These are phyloP conservation scores for Koerneria pararmatus DNA, from an alignment of 2,888 invertebrate genomes.

Conservation along the genomic window DNA sequence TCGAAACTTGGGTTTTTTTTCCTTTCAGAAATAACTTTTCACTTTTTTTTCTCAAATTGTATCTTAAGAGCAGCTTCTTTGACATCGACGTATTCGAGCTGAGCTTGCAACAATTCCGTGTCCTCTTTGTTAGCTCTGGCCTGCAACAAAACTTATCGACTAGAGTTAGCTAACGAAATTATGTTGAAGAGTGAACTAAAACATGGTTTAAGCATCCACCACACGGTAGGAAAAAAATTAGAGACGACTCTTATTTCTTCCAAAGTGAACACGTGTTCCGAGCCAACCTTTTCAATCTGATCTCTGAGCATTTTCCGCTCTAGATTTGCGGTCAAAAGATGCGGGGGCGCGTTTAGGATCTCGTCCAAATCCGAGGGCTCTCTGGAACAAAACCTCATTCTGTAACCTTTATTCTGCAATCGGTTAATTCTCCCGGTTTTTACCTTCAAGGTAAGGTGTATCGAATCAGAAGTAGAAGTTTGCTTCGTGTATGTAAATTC, in stretches of 20 bases:
- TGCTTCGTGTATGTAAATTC: too few relatives aligned
- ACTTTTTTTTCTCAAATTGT: slow-evolving; percentile 41
- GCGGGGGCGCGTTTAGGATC: slow-evolving; percentile 46
- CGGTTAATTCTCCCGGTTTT: too few relatives aligned
- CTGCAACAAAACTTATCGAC: slow-evolving; percentile 20
- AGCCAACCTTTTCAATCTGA: slow-evolving; percentile 36
- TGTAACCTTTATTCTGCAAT: too few relatives aligned
- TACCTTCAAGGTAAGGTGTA: too few relatives aligned
- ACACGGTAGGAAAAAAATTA: too few relatives aligned
- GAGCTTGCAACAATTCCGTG: slow-evolving; percentile 45
- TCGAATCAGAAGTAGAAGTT: too few relatives aligned
- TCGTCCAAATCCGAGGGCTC: slow-evolving; percentile 51
- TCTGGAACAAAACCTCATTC: slow-evolving; percentile 32
- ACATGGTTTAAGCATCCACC: too few relatives aligned
- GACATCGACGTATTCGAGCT: slow-evolving; percentile 53
- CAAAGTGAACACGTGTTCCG: neutral
- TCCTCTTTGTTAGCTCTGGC: slow-evolving; percentile 43
- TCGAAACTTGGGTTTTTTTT: slow-evolving; percentile 17
- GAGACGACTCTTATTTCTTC: too few relatives aligned
- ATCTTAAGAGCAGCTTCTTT: slow-evolving; percentile 49
- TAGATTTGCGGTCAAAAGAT: slow-evolving; percentile 45
- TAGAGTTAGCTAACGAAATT: neutral
- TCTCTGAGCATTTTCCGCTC: slow-evolving; percentile 47
- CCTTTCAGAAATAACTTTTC: too few relatives aligned
- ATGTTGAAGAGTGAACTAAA: neutral